These are phyloP conservation scores for Drosophila yakuba DNA, from an alignment of 1,140 invertebrate species.

Conservation along the genomic window DNA sequence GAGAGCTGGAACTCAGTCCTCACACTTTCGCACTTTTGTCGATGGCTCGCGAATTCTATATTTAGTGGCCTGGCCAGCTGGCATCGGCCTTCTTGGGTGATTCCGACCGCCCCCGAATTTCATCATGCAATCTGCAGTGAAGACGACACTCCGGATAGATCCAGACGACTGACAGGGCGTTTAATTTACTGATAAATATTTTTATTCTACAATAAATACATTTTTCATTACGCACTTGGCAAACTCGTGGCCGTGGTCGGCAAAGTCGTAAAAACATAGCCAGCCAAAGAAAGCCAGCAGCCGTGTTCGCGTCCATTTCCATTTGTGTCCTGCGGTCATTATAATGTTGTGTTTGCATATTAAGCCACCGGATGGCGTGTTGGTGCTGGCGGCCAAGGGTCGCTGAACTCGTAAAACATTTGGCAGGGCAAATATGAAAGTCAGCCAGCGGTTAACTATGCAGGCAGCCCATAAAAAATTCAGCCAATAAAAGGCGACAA, in stretches of 20 bases:
- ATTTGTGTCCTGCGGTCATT: constrained; percentile 79
- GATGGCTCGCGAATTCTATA: constrained; percentile 17
- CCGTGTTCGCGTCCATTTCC: constrained; percentile 44
- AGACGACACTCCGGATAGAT: constrained; percentile 28
- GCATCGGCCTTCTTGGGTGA: constrained; percentile 19
- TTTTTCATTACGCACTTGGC: constrained; percentile 74
- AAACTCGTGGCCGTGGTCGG: constrained; percentile 60
- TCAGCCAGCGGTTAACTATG: constrained; percentile 61
- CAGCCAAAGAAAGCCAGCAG: constrained; percentile 31
- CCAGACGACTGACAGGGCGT: constrained; percentile 52
- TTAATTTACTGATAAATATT: constrained; percentile 83
- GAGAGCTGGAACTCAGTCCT: constrained; percentile 27
- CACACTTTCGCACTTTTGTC: constrained; percentile 20
- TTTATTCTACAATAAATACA: constrained; percentile 75
- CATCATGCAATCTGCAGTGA: constrained; percentile 53
- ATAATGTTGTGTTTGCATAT: constrained; percentile 73
- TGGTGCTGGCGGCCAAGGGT: constrained; percentile 29
- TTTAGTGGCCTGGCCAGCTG: constrained; percentile 33
- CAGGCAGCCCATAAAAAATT: constrained; percentile 67
- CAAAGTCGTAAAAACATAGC: constrained; percentile 68
- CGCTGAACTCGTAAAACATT: constrained; percentile 70
- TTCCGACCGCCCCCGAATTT: constrained; percentile 35
- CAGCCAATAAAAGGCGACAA: constrained; percentile 72
- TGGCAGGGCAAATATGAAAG: constrained; percentile 63
- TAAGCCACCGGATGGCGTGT: constrained; percentile 31